Evolutionary conservation across 2,888 invertebrate genomes (phyloP).

Genomic region (Andrena flavipes): DNA sequence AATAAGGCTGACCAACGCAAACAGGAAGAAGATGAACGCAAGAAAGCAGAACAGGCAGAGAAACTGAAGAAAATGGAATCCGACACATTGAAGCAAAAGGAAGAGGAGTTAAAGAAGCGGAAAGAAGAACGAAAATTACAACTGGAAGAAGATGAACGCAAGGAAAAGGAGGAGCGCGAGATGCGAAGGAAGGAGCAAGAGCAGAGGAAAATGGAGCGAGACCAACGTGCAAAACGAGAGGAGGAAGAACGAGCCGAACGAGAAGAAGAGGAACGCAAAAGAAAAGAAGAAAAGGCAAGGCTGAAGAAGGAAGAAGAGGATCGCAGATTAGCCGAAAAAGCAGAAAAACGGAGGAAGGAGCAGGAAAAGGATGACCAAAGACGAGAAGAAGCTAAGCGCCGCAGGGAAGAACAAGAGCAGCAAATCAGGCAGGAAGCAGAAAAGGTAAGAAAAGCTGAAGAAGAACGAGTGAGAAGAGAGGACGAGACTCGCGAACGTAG

Average conservation of each 20-base stretch:
- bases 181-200: conserved; percentile 45
- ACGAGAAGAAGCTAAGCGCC: conserved; percentile 51
- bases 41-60: conserved; percentile 67
- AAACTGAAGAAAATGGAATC: conserved; percentile 16
- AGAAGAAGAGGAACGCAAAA: conserved; percentile 66
- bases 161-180: conserved; percentile 60
- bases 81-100: conserved; percentile 24
- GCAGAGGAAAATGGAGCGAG: conserved; percentile 71
- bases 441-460: conserved; percentile 50
- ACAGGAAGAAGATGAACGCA: conserved; percentile 69
- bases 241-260: conserved; percentile 54
- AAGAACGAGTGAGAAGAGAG: conserved; percentile 69
- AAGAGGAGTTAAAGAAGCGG: conserved; percentile 48
- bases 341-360: conserved; percentile 48
- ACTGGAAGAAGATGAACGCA: conserved; percentile 40
- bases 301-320: conserved; percentile 52
- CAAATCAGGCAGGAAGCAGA: conserved; percentile 64
- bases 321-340: conserved; percentile 61
- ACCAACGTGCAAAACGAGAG: conserved; percentile 72
- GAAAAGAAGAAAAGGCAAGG: conserved; percentile 67
- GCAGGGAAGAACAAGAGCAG: conserved; percentile 50
- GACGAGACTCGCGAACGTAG: conserved; percentile 63
- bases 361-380: conserved; percentile 51
- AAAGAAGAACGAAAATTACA: conserved; percentile 45
- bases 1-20: conserved; percentile 58